These are phyloP conservation scores for Phthorimaea operculella DNA, from an alignment of 1,140 invertebrate species.

Conservation along the genomic window DNA sequence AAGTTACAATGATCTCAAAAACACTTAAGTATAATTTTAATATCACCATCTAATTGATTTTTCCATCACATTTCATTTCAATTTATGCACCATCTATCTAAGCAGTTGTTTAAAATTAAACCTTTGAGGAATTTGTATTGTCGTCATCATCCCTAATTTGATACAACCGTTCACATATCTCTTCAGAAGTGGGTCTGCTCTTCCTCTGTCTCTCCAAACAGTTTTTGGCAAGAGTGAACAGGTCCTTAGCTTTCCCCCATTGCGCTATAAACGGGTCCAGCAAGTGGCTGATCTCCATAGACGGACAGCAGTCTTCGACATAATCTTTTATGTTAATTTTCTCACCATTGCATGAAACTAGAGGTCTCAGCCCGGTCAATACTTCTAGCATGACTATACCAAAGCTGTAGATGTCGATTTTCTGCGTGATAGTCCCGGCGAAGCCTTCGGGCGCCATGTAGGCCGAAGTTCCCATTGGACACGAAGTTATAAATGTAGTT, in stretches of 20 bases:
- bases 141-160: slow-evolving; percentile 13
- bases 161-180: slow-evolving; percentile 35
- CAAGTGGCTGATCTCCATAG: slow-evolving; percentile 33
- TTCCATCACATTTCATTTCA: too few species aligned
- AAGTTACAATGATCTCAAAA: too few species aligned
- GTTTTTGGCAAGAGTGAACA: slow-evolving; percentile 37
- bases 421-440: slow-evolving; percentile 75
- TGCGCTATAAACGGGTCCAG: slow-evolving; percentile 32
- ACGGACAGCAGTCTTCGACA: slow-evolving; percentile 35
- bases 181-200: slow-evolving; percentile 37
- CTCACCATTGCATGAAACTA: slow-evolving; percentile 51
- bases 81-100: too few species aligned
- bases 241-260: slow-evolving; percentile 39
- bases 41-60: too few species aligned
- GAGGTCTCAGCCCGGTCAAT: slow-evolving; percentile 73
- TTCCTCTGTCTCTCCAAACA: slow-evolving; percentile 39
- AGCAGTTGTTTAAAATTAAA: too few species aligned
- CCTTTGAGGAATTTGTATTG: too few species aligned
- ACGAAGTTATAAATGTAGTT: slow-evolving; percentile 63
- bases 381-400: slow-evolving; percentile 81
- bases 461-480: slow-evolving; percentile 75
- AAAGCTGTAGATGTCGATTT: slow-evolving; percentile 82
- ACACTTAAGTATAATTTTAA: too few species aligned
- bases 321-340: slow-evolving; percentile 47
- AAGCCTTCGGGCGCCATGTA: slow-evolving; percentile 84